These are phyloP conservation scores for Erebia palarica DNA, from an alignment of 2,888 invertebrate genomes.

Conservation along the genomic window DNA sequence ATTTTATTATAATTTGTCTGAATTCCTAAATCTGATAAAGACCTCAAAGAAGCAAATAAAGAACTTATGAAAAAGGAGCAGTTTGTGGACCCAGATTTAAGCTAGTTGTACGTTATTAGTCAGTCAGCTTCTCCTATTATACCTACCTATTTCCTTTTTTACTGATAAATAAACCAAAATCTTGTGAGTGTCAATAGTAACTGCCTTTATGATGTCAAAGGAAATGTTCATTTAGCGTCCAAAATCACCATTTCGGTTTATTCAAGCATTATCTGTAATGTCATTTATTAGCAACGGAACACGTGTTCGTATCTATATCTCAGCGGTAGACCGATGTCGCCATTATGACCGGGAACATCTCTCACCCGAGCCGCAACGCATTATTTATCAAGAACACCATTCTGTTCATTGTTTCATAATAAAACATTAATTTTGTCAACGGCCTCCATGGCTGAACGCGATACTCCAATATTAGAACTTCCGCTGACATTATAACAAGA, in stretches of 20 bases:
- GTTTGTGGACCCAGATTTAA: too few relatives aligned
- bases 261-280: constrained; percentile 43
- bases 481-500: constrained; percentile 62
- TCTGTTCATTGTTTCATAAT: constrained; percentile 80
- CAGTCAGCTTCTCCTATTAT: too few relatives aligned
- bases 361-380: constrained; percentile 62
- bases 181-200: background rate
- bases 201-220: constrained; percentile 25
- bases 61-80: too few relatives aligned
- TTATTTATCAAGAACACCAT: constrained; percentile 71
- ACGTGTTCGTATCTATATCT: constrained; percentile 48
- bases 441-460: constrained; percentile 63
- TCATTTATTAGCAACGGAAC: constrained; percentile 49
- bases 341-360: constrained; percentile 62
- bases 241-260: constrained; percentile 25
- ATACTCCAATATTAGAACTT: constrained; percentile 75
- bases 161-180: background rate
- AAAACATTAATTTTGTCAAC: constrained; percentile 80
- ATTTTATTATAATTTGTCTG: background rate
- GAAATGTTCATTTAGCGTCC: constrained; percentile 29
- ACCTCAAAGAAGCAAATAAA: background rate
- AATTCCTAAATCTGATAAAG: background rate
- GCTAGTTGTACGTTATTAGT: too few relatives aligned
- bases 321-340: constrained; percentile 53
- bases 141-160: too few relatives aligned